phyloP scores from a whole-genome alignment of 2,113 vertebrate species.

The Bujurquina vittata region DNA sequence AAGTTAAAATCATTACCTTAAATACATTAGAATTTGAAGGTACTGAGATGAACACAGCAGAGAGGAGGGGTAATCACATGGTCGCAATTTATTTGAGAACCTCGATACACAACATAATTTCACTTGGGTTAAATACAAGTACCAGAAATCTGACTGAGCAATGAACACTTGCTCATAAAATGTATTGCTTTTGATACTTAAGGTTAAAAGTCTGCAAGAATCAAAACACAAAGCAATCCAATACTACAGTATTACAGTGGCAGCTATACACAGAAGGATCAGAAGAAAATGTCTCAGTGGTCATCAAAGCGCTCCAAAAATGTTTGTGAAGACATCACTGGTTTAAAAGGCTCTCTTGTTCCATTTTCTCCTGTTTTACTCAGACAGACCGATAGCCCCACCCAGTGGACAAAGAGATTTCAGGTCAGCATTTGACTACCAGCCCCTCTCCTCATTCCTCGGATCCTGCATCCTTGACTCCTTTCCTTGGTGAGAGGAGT shows the following conservation, averaged over 20 bases:
- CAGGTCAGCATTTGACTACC: background rate
- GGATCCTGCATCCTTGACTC: background rate
- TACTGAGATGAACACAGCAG: background rate
- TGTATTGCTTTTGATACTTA: background rate
- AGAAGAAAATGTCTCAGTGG: background rate
- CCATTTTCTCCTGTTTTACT: background rate
- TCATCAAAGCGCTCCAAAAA: background rate
- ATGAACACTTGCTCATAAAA: background rate
- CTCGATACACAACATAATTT: background rate
- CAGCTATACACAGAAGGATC: background rate
- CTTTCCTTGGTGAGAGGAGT: background rate
- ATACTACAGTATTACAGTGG: background rate
- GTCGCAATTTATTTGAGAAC: background rate
- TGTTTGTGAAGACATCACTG: background rate
- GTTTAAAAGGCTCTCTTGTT: too few relatives aligned
- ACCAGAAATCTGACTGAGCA: background rate
- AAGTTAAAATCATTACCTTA: background rate
- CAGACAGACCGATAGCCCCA: background rate
- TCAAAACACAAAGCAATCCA: background rate
- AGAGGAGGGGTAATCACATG: background rate
- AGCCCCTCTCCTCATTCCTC: background rate
- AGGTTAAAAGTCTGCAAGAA: background rate
- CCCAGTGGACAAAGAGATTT: conserved; percentile 25
- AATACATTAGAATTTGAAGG: background rate
- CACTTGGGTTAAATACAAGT: background rate